A percentile compares a stretch with the other conserved stretches of the same genome.
Conservation (phyloP, 1,140 invertebrate genomes). For the Drosophila trapezifrons region DNA sequence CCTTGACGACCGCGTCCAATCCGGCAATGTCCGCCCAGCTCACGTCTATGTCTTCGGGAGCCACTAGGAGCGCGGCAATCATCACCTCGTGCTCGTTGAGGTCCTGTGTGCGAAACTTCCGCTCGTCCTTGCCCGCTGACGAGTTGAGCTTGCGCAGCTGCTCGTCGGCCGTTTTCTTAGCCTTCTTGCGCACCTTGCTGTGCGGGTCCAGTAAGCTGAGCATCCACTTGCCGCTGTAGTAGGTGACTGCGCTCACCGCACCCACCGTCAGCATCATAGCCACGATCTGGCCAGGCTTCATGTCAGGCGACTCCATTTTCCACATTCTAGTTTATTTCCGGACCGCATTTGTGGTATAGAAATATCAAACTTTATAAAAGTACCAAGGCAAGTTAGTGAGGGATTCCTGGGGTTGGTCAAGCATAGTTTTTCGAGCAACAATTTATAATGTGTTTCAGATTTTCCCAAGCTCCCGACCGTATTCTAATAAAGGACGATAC, state of each 20-base stretch:
- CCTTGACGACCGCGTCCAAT: slow-evolving; percentile 92
- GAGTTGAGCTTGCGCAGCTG: slow-evolving; percentile 86
- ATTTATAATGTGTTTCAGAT: background rate
- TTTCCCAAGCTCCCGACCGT: background rate
- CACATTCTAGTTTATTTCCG: slow-evolving; percentile 20
- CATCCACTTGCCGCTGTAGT: slow-evolving; percentile 93
- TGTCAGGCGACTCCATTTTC: slow-evolving; percentile 48
- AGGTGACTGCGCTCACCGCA: slow-evolving; percentile 92
- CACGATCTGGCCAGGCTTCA: slow-evolving; percentile 87
- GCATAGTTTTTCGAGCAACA: background rate
- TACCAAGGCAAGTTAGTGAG: background rate
- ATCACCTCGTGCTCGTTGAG: slow-evolving; percentile 96
- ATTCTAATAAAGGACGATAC: too few relatives aligned
- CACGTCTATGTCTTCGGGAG: slow-evolving; percentile 93
- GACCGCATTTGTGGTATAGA: background rate
- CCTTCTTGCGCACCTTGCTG: slow-evolving; percentile 90
- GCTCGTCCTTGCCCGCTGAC: slow-evolving; percentile 44
- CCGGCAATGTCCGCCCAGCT: slow-evolving; percentile 97
- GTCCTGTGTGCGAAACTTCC: slow-evolving; percentile 85
- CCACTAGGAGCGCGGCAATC: slow-evolving; percentile 96
- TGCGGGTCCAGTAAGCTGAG: slow-evolving; percentile 91
- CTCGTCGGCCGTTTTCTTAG: slow-evolving; percentile 88
- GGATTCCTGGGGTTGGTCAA: background rate
- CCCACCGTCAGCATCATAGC: slow-evolving; percentile 89
- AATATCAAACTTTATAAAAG: background rate